Percentiles rank a stretch among this genome's conserved stretches.
phyloP scores from a whole-genome alignment of 1,140 invertebrate genomes.

The Rhagoletis zephyria region DNA sequence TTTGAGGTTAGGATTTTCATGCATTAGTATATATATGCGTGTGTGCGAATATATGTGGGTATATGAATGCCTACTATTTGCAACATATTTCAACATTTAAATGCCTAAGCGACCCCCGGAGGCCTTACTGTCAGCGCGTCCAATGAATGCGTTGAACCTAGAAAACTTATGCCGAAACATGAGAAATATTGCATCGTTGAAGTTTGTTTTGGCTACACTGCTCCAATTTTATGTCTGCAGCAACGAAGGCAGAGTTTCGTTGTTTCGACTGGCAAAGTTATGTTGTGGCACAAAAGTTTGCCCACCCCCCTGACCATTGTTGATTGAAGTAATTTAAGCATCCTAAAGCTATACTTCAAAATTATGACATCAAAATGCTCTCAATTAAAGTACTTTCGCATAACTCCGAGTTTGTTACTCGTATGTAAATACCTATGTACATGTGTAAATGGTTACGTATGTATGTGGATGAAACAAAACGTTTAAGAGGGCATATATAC shows the following conservation, averaged over 20 bases:
- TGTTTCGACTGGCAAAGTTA: constrained; percentile 15
- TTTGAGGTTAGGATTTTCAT: too few species aligned
- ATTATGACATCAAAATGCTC: constrained; percentile 60
- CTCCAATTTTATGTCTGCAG: background rate
- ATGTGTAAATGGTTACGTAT: background rate
- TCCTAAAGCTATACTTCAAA: constrained; percentile 57
- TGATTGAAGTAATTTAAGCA: constrained; percentile 60
- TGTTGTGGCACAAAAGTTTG: constrained; percentile 41
- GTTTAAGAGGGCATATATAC: too few species aligned
- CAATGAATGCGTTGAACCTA: background rate
- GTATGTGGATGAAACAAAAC: too few species aligned
- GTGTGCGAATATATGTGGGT: background rate
- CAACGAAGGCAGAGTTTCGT: background rate
- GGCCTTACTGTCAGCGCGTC: background rate
- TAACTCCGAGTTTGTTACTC: constrained; percentile 1
- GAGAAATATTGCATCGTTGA: background rate
- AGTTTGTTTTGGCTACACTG: background rate
- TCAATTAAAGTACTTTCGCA: constrained; percentile 60
- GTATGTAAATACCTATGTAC: background rate
- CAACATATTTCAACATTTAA: constrained; percentile 33
- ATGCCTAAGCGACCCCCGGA: constrained; percentile 1
- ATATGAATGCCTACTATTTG: background rate
- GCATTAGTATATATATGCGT: background rate
- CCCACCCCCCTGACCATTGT: constrained; percentile 55
- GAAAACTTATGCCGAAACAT: background rate